Conservation (phyloP, 2,888 invertebrate species). For the Lamproptera curius region DNA sequence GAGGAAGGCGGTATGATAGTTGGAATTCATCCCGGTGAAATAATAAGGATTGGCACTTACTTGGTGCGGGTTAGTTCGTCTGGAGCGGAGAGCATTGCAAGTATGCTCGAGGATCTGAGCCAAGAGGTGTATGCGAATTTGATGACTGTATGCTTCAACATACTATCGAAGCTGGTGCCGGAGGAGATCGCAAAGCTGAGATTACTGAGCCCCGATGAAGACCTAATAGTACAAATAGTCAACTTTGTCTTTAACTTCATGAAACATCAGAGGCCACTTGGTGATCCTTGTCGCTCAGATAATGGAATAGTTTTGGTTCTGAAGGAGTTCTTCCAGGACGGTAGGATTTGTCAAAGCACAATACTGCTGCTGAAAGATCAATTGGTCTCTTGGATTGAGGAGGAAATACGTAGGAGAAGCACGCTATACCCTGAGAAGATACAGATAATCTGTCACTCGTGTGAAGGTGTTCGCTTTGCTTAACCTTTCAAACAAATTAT, state of each 20-base stretch:
- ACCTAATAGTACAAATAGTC: constrained; percentile 60
- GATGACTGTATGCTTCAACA: constrained; percentile 59
- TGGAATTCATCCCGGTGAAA: constrained; percentile 60
- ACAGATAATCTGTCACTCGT: constrained; percentile 48
- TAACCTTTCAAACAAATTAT: too few species aligned
- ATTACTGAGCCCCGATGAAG: constrained; percentile 59
- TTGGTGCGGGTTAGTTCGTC: constrained; percentile 54
- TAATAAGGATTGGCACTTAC: constrained; percentile 54
- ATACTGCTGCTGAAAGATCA: constrained; percentile 52
- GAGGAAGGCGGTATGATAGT: constrained; percentile 43
- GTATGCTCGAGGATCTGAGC: constrained; percentile 53
- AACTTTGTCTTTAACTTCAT: constrained; percentile 65
- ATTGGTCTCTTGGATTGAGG: constrained; percentile 46
- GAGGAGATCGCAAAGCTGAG: constrained; percentile 54
- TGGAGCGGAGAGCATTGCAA: constrained; percentile 56
- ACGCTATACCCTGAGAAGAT: constrained; percentile 44
- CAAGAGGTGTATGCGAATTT: constrained; percentile 57
- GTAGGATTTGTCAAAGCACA: constrained; percentile 52
- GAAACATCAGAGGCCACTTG: constrained; percentile 57
- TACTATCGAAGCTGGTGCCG: constrained; percentile 53
- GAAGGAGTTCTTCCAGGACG: constrained; percentile 67
- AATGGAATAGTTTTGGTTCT: constrained; percentile 55
- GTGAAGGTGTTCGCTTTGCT: constrained; percentile 50
- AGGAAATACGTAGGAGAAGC: constrained; percentile 44
- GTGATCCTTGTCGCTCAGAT: constrained; percentile 47